Evolutionary conservation across 2,888 invertebrate species (phyloP).

Genomic region (Drosophila birchii): DNA sequence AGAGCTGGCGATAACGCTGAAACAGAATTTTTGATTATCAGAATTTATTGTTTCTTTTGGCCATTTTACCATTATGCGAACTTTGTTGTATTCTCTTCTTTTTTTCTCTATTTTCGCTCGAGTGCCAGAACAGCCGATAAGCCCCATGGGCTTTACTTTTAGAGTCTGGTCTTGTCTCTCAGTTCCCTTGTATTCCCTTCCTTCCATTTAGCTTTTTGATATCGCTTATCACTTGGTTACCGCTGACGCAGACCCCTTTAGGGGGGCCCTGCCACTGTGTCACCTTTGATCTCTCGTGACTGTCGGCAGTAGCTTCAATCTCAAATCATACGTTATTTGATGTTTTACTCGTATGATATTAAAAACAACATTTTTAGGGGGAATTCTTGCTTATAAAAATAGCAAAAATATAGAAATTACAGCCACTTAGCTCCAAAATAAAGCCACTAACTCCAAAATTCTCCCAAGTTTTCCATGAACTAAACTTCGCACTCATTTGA

Average conservation of each 20-base stretch:
- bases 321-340: conserved; percentile 2
- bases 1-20: conserved; percentile 47
- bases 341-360: too few relatives aligned
- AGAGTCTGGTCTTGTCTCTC: background rate
- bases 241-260: conserved; percentile 50
- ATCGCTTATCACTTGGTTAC: conserved; percentile 20
- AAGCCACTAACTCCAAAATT: background rate
- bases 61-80: conserved; percentile 33
- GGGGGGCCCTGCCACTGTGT: conserved; percentile 15
- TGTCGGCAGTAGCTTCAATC: conserved; percentile 26
- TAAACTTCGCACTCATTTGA: conserved; percentile 9
- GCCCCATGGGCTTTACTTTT: conserved; percentile 21
- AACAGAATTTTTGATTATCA: conserved; percentile 59
- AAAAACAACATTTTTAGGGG: too few relatives aligned
- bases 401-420: background rate
- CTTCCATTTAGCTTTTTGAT: conserved; percentile 6
- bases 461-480: conserved; percentile 1
- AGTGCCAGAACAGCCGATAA: conserved; percentile 53
- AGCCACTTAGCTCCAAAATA: background rate
- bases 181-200: background rate
- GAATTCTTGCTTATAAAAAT: too few relatives aligned
- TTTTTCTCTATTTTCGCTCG: conserved; percentile 29
- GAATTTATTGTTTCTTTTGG: conserved; percentile 58
- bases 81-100: conserved; percentile 9
- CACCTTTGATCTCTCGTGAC: conserved; percentile 51